Percentiles rank a stretch among this genome's conserved stretches.
Conservation (phyloP, 2,113 vertebrate species). For the Maccullochella peelii region DNA sequence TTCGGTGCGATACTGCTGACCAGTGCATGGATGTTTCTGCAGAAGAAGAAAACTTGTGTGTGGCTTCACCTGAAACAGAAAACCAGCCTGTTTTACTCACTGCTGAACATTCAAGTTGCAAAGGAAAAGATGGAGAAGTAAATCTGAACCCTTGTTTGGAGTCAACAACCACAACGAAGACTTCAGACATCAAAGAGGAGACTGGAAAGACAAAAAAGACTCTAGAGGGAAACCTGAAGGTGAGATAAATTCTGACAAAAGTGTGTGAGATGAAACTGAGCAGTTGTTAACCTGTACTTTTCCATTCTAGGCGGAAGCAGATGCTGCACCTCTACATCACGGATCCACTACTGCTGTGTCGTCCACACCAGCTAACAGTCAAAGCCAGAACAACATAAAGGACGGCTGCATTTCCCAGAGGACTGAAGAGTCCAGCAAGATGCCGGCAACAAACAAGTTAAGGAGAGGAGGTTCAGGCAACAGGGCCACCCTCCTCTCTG, state of each 20-base stretch:
- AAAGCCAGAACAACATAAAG: neutral
- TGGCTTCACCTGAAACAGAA: neutral
- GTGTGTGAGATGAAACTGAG: neutral
- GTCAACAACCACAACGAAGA: neutral
- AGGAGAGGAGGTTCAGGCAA: neutral
- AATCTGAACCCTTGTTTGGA: neutral
- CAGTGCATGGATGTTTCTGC: neutral
- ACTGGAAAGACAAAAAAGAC: neutral
- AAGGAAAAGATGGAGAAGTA: neutral
- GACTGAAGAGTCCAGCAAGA: neutral
- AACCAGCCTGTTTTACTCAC: neutral
- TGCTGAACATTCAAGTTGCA: neutral
- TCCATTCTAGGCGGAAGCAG: slow-evolving; percentile 38
- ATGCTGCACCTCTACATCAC: neutral
- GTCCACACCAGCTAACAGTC: neutral
- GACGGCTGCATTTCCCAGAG: neutral
- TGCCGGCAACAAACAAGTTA: neutral
- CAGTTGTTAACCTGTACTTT: neutral
- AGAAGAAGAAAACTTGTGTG: neutral
- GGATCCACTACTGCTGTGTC: neutral
- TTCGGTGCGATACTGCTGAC: neutral
- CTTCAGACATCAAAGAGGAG: slow-evolving; percentile 4
- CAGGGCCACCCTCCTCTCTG: neutral
- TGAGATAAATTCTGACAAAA: slow-evolving; percentile 12
- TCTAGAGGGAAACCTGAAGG: slow-evolving; percentile 2